Base-by-base conservation (phyloP, 2,113 vertebrate genomes). In the pig (Sus scrofa) region DNA sequence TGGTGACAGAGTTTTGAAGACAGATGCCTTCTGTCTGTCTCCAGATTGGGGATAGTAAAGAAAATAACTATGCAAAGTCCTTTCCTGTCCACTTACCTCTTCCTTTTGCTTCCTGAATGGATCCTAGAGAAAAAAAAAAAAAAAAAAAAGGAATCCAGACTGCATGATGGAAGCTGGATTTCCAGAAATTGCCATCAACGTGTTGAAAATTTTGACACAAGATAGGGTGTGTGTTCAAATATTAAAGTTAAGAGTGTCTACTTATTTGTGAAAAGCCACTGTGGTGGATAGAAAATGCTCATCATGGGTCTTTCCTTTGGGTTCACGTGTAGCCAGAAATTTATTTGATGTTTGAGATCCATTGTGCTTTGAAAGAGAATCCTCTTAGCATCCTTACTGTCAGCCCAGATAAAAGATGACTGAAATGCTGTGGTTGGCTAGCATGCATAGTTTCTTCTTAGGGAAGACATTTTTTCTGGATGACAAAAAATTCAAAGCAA, bases 291-390 rank as follows among this genome's bases (percentile, higher is more conserved):
- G 65, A 50, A 85, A 84, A 54, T n/a, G 44, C 77, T 90, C 67
- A 22, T 34, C 58, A 27, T 60, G 39, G 30, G 30, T 7, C 67
- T 65, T 95, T 86, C 54, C 60, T 56, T 86, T 54, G 37, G n/a
- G 7, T 95, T 82, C 37, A 19, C 56, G 30, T 50, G 27, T 56
- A 91, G 62, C 67, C 78, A 18, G 78, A 86, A 44, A 54, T 93
- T 93, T 89, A 94, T 87, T 74, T 86, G 68, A 78, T 93, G 75
- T 78, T 86, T 91, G 56, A 93, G 82, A 95, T 68, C 39, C 74
- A 67, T 20, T 93, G 68, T 95, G 37, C 32, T 95, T 95, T 78
- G 74, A 32, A 84, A 88, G 39, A 84, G 85, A 95, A 93, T 89
- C 89, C 32, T 95, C 24, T 93, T 89, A 93, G 58, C 87, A 12